Conservation (phyloP, 2,797 vertebrate genomes). For the Halcyon leucocephala region DNA sequence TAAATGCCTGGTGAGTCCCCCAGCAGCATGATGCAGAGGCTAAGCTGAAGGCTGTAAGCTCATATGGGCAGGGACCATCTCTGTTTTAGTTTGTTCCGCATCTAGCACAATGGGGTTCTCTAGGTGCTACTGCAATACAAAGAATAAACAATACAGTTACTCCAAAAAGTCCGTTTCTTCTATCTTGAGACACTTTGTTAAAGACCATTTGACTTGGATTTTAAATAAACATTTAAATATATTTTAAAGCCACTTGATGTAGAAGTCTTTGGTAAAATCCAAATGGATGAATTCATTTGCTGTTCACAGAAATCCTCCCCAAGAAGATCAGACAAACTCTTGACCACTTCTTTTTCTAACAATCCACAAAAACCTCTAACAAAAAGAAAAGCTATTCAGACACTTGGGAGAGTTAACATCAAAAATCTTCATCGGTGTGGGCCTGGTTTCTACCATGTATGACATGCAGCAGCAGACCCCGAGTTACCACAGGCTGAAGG, state of each 20-base stretch:
- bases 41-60: constrained; percentile 22
- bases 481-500: background rate
- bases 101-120: constrained; percentile 54
- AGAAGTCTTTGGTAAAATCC: constrained; percentile 3
- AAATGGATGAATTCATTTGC: background rate
- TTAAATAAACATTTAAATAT: constrained; percentile 65
- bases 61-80: constrained; percentile 52
- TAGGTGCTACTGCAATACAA: constrained; percentile 65
- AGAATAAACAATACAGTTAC: constrained; percentile 66
- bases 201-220: constrained; percentile 49
- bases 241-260: background rate
- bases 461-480: background rate
- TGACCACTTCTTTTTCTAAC: background rate
- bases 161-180: constrained; percentile 57
- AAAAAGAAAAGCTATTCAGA: background rate
- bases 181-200: constrained; percentile 61
- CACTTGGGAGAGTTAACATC: background rate
- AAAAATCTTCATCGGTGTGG: background rate
- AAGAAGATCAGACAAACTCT: background rate
- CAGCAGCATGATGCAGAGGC: background rate
- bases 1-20: background rate
- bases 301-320: background rate
- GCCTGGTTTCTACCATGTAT: background rate
- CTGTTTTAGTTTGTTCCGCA: constrained; percentile 52
- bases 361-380: background rate